Conservation (phyloP, 2,113 vertebrate species). For the Serinus canaria region DNA sequence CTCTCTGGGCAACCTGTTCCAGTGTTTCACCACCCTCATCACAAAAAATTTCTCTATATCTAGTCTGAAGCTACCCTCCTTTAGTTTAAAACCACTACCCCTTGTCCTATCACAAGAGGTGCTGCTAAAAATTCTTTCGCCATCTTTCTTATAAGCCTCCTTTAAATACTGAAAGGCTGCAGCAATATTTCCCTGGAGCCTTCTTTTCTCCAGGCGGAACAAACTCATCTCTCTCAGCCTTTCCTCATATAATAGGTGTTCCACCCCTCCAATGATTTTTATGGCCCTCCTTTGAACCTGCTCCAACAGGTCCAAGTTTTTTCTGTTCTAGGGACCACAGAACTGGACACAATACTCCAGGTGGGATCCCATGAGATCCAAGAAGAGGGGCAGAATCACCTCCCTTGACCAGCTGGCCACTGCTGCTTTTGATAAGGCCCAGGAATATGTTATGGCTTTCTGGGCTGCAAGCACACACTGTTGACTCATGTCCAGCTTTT, state of each 20-base stretch:
- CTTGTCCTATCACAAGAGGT: not conserved
- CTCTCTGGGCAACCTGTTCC: not conserved
- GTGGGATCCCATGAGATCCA: not conserved
- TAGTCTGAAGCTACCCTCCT: not conserved
- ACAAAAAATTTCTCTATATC: not conserved
- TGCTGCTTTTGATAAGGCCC: not conserved
- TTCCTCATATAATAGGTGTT: not conserved
- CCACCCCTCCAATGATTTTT: not conserved
- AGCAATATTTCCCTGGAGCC: not conserved
- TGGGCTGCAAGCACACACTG: not conserved
- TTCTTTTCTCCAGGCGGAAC: not conserved
- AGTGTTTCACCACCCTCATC: accelerated
- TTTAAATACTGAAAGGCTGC: not conserved
- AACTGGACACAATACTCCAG: not conserved
- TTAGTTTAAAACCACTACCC: not conserved
- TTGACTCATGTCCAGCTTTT: not conserved
- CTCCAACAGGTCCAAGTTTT: not conserved
- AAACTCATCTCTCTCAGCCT: not conserved
- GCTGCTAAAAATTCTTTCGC: not conserved
- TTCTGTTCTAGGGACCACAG: not conserved
- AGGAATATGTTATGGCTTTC: not conserved
- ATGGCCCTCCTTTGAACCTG: not conserved
- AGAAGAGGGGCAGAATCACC: not conserved
- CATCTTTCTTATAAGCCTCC: not conserved
- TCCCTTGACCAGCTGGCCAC: not conserved